phyloP scores from a whole-genome alignment of 2,888 invertebrate genomes.

The Ypsolopha scabrella region DNA sequence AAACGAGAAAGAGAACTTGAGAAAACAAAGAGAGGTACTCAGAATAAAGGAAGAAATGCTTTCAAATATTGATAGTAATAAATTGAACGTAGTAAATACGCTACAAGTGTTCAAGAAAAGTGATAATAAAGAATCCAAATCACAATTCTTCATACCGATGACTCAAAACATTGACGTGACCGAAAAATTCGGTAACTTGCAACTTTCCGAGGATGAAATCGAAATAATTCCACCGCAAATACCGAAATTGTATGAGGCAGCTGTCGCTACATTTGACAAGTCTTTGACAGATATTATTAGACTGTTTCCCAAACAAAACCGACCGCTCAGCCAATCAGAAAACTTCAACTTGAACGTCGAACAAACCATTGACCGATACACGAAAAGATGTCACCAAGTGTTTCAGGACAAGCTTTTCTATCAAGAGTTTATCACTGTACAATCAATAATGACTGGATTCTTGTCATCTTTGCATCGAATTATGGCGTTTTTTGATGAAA shows the following conservation, averaged over 20 bases:
- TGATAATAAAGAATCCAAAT: conserved; percentile 56
- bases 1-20: conserved; percentile 36
- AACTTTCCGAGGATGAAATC: conserved; percentile 45
- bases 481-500: conserved; percentile 36
- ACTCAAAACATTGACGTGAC: conserved; percentile 41
- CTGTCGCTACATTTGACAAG: conserved; percentile 42
- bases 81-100: conserved; percentile 47
- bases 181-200: conserved; percentile 48
- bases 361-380: conserved; percentile 59
- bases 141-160: conserved; percentile 61
- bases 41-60: conserved; percentile 42
- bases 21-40: conserved; percentile 30
- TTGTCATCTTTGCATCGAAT: conserved; percentile 36
- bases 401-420: conserved; percentile 63
- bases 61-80: conserved; percentile 53
- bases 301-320: conserved; percentile 55
- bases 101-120: conserved; percentile 55
- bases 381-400: conserved; percentile 57
- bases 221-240: conserved; percentile 47
- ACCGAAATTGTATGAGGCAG: conserved; percentile 38
- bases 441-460: conserved; percentile 44
- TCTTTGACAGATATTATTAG: conserved; percentile 43
- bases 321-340: conserved; percentile 61
- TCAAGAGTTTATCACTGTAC: conserved; percentile 50
- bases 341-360: conserved; percentile 50